Evolutionary conservation across 2,797 vertebrate genomes (phyloP).

Genomic region (Taeniopygia guttata): DNA sequence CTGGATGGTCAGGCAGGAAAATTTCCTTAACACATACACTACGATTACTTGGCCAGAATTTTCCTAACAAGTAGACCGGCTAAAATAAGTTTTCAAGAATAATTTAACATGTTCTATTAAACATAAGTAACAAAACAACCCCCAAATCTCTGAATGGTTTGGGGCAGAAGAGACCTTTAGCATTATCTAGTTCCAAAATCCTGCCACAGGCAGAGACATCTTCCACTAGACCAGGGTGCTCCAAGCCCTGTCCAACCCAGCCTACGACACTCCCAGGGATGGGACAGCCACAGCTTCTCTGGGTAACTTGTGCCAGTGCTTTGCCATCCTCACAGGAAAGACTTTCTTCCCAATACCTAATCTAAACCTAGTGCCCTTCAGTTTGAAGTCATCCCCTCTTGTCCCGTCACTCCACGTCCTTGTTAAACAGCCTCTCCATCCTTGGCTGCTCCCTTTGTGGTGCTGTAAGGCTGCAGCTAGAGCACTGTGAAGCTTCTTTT

Average conservation of each 20-base stretch:
- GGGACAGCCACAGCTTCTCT: not conserved
- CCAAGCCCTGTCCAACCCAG: not conserved
- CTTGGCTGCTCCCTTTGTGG: not conserved
- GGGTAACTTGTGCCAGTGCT: not conserved
- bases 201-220: not conserved
- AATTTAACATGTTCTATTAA: not conserved
- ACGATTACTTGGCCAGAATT: not conserved
- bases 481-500: not conserved
- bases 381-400: not conserved
- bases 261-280: not conserved
- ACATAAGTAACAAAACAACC: accelerated
- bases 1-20: not conserved
- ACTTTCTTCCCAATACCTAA: not conserved
- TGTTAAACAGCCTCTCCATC: no score
- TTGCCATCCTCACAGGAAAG: not conserved
- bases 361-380: not conserved
- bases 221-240: no score
- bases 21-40: not conserved
- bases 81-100: not conserved
- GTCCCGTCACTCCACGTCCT: accelerated
- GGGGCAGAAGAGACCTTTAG: not conserved
- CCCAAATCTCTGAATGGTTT: not conserved
- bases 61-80: accelerated
- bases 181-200: not conserved
- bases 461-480: not conserved